A percentile compares a stretch with the other conserved stretches of the same genome.
These are phyloP conservation scores for Sylvia atricapilla DNA, from an alignment of 2,113 vertebrate genomes.

Conservation along the genomic window DNA sequence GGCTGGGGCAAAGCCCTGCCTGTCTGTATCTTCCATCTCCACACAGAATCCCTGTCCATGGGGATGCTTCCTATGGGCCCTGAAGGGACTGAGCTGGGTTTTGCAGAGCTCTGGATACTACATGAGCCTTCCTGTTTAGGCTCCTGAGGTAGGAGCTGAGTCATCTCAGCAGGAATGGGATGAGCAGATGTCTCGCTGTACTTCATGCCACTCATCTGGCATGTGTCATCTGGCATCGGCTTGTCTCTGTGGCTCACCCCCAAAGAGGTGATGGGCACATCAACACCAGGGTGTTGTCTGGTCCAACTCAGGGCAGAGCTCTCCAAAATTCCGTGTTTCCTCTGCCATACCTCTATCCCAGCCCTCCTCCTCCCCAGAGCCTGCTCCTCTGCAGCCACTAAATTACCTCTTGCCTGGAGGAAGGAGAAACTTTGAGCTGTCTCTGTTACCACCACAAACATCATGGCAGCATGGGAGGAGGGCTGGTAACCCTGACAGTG, in stretches of 20 bases:
- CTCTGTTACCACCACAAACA: slow-evolving; percentile 48
- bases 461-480: slow-evolving; percentile 11
- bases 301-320: not conserved
- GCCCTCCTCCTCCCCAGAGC: not conserved
- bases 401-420: not conserved
- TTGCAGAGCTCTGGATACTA: not conserved
- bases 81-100: not conserved
- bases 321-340: not conserved
- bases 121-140: not conserved
- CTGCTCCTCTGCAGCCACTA: not conserved
- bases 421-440: not conserved
- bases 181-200: not conserved
- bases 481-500: slow-evolving; percentile 13
- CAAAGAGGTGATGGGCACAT: not conserved
- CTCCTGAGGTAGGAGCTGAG: not conserved
- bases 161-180: not conserved
- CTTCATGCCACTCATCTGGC: not conserved
- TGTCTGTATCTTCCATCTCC: not conserved
- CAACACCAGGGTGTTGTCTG: not conserved
- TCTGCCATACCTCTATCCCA: not conserved
- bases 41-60: not conserved
- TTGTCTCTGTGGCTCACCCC: not conserved
- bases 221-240: not conserved
- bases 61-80: not conserved
- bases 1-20: not conserved